Evolutionary conservation across 2,888 invertebrate genomes (phyloP).

Genomic region (Didymodactylos carnosus): DNA sequence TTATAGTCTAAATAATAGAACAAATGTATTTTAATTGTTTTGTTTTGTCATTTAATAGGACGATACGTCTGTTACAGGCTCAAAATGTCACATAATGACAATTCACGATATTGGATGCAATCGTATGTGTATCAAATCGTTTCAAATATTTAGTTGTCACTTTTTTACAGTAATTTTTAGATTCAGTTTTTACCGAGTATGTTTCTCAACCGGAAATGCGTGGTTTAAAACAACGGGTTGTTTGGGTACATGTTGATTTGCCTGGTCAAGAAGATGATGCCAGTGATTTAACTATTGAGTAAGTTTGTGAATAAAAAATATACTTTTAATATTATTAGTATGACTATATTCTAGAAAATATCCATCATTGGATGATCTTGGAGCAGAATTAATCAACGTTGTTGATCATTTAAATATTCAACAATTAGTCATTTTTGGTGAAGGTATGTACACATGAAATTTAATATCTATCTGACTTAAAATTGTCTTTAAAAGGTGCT

Average conservation of each 20-base stretch:
- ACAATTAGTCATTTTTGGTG: constrained; percentile 62
- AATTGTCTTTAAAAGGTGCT: too few species aligned
- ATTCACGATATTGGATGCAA: constrained; percentile 62
- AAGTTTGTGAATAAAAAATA: constrained; percentile 26
- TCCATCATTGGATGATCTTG: constrained; percentile 58
- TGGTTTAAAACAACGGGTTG: constrained; percentile 54
- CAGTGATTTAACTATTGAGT: constrained; percentile 53
- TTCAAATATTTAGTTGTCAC: constrained; percentile 20
- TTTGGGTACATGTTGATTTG: constrained; percentile 61
- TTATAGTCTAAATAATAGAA: neutral
- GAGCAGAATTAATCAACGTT: constrained; percentile 59
- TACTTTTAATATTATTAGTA: neutral
- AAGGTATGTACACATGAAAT: too few species aligned
- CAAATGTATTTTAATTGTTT: neutral
- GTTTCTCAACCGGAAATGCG: constrained; percentile 60
- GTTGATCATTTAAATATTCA: constrained; percentile 57
- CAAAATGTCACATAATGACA: constrained; percentile 46
- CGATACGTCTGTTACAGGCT: neutral
- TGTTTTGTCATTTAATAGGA: neutral
- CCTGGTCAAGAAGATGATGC: constrained; percentile 60
- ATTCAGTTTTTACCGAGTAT: constrained; percentile 60
- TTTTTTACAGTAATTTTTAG: constrained; percentile 37
- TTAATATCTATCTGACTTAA: too few species aligned
- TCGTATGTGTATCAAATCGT: constrained; percentile 23
- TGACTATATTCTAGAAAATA: constrained; percentile 40